Percentiles rank a stretch among this genome's conserved stretches.
Conservation (phyloP, 2,113 vertebrate genomes). For the Crocuta crocuta region DNA sequence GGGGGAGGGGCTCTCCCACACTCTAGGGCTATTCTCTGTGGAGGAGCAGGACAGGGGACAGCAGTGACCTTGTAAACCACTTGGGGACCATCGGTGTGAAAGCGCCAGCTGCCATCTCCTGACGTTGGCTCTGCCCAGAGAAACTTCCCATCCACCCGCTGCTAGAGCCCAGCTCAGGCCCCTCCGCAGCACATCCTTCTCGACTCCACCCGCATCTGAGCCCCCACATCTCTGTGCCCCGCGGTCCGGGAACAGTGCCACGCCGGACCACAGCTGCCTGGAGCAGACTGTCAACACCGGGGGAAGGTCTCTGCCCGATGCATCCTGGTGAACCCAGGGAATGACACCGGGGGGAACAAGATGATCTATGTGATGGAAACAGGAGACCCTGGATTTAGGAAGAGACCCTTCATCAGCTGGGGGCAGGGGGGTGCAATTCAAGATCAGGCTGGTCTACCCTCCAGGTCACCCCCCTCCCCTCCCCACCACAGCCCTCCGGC, state of each 20-base stretch:
- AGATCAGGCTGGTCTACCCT: not conserved
- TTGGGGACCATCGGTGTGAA: rapidly evolving
- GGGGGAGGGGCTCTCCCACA: not conserved
- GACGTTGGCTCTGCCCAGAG: rapidly evolving
- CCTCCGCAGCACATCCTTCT: not conserved
- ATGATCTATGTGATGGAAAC: no score
- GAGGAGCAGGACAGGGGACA: not conserved
- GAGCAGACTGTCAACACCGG: not conserved
- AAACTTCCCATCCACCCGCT: not conserved
- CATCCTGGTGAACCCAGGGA: not conserved
- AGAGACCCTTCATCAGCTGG: not conserved
- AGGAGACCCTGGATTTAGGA: no score
- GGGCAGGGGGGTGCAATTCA: no score
- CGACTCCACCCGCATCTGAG: no score
- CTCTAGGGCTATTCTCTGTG: no score
- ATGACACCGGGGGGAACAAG: no score
- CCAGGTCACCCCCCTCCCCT: not conserved
- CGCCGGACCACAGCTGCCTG: not conserved
- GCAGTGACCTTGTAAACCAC: rapidly evolving
- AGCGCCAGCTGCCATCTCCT: rapidly evolving
- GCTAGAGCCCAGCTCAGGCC: not conserved
- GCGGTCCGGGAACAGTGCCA: rapidly evolving
- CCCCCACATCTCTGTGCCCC: not conserved
- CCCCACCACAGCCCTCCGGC: not conserved
- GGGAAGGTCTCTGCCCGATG: not conserved